Base-by-base conservation (phyloP, 2,113 vertebrate species). In the Crotophaga sulcirostris region DNA sequence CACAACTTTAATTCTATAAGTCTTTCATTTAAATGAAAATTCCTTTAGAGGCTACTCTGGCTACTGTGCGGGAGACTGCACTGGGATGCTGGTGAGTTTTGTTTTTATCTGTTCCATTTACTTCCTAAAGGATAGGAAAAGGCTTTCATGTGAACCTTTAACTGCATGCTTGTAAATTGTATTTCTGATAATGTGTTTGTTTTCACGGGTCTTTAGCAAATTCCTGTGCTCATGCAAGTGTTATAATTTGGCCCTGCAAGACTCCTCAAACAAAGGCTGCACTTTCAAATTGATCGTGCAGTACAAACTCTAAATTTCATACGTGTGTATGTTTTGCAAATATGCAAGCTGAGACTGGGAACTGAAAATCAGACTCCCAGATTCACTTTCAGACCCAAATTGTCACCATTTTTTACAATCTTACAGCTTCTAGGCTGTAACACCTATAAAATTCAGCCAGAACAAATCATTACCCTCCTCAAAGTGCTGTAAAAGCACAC, bases 131-230 rank as follows among this genome's bases (percentile, higher is more conserved):
- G 24, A 54, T 19, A 23, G 60, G 56, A 31, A 34, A 64, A 77
- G 51, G 42, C 34, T 93, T 94, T 87, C 40, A 11, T 31, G 2
- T 8, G 2, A 19, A 14, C 73, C 80, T 86, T 45, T 28, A 11
- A 4, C 42, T 49, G 84, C 28, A 11, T 82, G 85, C 62, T 86
- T 79, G 70, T 64, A 59, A 73, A 84, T 51, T 51, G 76, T 58
- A 2, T 92, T 88, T 83, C 60, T 90, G 75, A 33, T 88, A 23
- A 83, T 13, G 63, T 74, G 59, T 90, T 92, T 96, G 75, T 94
- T 93, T 87, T 83, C 82, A 38, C 80, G 9, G 4, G 1, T 74
- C 70, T 87, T 80, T 38, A 47, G 63, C 74, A 83, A 59, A 87
- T 54, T 79, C 89, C 74, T 78, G 33, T 52, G 63, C 69, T 91